Base-by-base conservation (phyloP, 1,140 invertebrate species). In the Macrostomum lignano region DNA sequence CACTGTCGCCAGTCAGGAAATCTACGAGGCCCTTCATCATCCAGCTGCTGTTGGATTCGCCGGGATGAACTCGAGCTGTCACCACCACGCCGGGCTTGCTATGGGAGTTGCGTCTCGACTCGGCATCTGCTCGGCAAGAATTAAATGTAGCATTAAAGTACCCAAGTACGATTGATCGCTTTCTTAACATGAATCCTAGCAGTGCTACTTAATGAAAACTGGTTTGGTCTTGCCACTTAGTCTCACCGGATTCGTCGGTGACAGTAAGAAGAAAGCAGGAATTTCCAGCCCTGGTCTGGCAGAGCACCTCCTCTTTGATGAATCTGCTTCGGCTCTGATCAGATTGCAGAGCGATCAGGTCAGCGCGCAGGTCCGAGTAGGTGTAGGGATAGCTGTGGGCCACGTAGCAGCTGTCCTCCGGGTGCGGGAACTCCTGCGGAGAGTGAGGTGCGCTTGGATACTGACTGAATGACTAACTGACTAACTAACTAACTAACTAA, bases 51-150 rank as follows among this genome's bases (percentile, higher is more conserved):
- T 58, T 54, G 30, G 52, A 49, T 39, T 60, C 56, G n/a, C 56
- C 56, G 21, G 56, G 56, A 42, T 60, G 56, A 17, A 60, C 55
- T 7, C 56, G 41, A 10, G 51, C 46, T 21, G 52, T 56, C 25
- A 59, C 29, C 13, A 59, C 71, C n/a, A n/a, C n/a, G 34, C 82
- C 67, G 11, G 46, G 51, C 41, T 53, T 55, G 40, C 53, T 51
- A 31, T 46, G 43, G 44, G 47, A 32, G 7, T 39, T n/a, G n/a
- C n/a, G n/a, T n/a, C n/a, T n/a, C n/a, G n/a, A n/a, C n/a, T n/a
- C n/a, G n/a, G n/a, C n/a, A n/a, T n/a, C n/a, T n/a, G n/a, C n/a
- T n/a, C n/a, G n/a, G n/a, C n/a, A n/a, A n/a, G n/a, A n/a, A n/a
- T n/a, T n/a, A n/a, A n/a, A n/a, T n/a, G n/a, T n/a, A n/a, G n/a